Base-by-base conservation (phyloP, 2,797 vertebrate genomes). In the Kryptopterus vitreolus region DNA sequence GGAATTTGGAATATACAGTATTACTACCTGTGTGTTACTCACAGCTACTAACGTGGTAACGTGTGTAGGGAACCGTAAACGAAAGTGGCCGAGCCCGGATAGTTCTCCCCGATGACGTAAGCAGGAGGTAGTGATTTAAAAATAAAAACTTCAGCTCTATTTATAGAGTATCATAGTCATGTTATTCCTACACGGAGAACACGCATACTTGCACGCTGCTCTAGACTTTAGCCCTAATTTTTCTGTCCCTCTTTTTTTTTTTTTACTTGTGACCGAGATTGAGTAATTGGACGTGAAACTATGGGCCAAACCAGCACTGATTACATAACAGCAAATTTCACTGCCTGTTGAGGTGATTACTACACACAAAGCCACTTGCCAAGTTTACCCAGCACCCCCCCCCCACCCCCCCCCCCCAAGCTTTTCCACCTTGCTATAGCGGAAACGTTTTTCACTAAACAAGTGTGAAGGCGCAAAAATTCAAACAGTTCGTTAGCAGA, bases 241-340 rank as follows among this genome's bases (percentile, higher is more conserved):
- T n/a, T n/a, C n/a, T n/a, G n/a, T n/a, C n/a, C n/a, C n/a, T n/a
- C n/a, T n/a, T n/a, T n/a, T n/a, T 43, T 10, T 43, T 10, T 24
- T 38, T 22, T 18, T 0, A 0, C 20, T 26, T 24, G 38, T 4
- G n/a, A 24, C 65, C 18, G 43, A 24, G 10, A 69, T 53, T 71
- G 26, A 33, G 3, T 6, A 3, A 10, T 71, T 22, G 48, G 48
- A 26, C 2, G 24, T 22, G 24, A 53, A 22, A 33, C 20, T 1
- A n/a, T 71, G 48, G 20, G 6, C n/a, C 33, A 55, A 13, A 35
- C 35, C 33, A 12, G 24, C 68, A 22, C 12, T n/a, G 53, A n/a
- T 72, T 72, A 72, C 33, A 73, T 73, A 43, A 43, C 71, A 38
- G 71, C 33, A 73, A 43, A 58, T 24, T 73, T 38, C n/a, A 73